phyloP scores from a whole-genome alignment of 2,113 vertebrate genomes.

The Gracilinanus agilis region DNA sequence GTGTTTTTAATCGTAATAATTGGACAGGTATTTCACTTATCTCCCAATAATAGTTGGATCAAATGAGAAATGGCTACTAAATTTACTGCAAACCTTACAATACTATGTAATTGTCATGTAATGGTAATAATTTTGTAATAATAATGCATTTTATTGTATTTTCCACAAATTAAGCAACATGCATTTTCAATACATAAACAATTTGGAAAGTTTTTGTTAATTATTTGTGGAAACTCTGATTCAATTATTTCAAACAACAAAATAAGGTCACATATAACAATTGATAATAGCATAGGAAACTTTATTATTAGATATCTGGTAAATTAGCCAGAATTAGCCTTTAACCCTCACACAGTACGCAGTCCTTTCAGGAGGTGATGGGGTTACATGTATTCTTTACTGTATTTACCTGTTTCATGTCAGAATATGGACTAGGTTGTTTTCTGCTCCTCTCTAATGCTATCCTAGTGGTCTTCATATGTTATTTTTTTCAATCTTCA shows the following conservation, averaged over 20 bases:
- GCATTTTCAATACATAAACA: background rate
- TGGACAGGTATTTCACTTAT: background rate
- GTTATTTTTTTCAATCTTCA: background rate
- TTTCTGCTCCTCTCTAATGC: background rate
- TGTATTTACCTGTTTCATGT: background rate
- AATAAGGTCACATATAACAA: background rate
- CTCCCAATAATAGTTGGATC: background rate
- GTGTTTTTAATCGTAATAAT: background rate
- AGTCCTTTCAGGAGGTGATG: background rate
- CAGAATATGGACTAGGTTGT: background rate
- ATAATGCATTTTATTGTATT: background rate
- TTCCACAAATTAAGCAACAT: background rate
- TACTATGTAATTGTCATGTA: background rate
- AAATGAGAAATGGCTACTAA: background rate
- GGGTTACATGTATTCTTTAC: background rate
- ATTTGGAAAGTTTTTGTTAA: background rate
- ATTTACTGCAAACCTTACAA: background rate
- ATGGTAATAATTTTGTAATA: background rate
- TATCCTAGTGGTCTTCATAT: background rate
- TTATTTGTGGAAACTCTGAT: background rate
- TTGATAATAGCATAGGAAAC: background rate
- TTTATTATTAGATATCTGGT: background rate
- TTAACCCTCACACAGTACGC: background rate
- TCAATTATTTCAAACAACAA: background rate
- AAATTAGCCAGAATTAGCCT: too few species aligned